Conservation (phyloP, 2,888 invertebrate genomes). For the Lamellibrachia satsuma region DNA sequence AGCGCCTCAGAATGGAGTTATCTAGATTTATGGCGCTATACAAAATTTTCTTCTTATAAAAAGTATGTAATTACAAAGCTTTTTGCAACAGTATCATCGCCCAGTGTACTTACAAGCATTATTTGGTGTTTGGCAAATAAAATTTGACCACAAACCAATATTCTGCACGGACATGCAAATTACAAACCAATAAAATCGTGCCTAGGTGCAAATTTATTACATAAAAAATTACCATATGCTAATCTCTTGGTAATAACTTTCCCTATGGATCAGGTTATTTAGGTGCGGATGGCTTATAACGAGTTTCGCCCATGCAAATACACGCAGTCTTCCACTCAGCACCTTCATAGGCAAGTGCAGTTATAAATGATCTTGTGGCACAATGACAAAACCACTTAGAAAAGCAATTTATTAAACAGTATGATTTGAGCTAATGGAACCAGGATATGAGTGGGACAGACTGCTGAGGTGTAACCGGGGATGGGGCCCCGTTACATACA, state of each 20-base stretch:
- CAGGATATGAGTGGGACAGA: neutral
- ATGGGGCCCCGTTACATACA: neutral
- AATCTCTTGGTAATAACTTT: neutral
- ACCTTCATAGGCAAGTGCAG: neutral
- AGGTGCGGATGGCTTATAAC: neutral
- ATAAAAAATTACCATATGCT: constrained; percentile 9
- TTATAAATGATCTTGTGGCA: neutral
- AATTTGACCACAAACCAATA: neutral
- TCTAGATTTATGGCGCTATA: no score
- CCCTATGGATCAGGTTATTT: neutral
- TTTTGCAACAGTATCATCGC: neutral
- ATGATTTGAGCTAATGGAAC: neutral
- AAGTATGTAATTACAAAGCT: neutral
- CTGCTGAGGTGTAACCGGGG: neutral
- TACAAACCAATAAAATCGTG: neutral
- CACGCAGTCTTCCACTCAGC: neutral
- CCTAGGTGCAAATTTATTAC: neutral
- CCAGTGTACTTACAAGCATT: neutral
- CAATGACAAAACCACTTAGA: neutral
- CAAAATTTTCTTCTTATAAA: neutral
- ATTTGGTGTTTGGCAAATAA: neutral
- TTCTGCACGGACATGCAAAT: neutral
- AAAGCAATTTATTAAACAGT: neutral
- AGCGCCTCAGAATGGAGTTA: no score
- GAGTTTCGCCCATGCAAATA: neutral